Percentiles rank a stretch among this genome's conserved stretches.
These are phyloP conservation scores for Selenia dentaria DNA, from an alignment of 2,888 invertebrate species.

Conservation along the genomic window DNA sequence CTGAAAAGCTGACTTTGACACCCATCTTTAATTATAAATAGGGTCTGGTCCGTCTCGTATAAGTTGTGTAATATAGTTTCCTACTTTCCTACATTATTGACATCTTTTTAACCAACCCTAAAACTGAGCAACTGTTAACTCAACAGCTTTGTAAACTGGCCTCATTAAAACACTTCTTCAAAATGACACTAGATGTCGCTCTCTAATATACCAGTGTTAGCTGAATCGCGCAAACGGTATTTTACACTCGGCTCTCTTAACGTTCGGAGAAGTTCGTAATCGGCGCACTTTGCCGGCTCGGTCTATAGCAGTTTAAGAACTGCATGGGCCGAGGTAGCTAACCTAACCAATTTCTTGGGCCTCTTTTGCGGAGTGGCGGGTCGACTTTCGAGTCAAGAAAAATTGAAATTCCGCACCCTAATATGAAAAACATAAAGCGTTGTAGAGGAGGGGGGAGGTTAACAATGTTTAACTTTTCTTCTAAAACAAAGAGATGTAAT, in stretches of 20 bases:
- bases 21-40: no score
- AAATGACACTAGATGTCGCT: slow-evolving; percentile 48
- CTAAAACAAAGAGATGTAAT: no score
- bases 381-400: slow-evolving; percentile 75
- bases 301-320: slow-evolving; percentile 89
- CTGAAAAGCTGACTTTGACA: no score
- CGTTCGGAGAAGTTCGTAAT: slow-evolving; percentile 27
- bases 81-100: no score
- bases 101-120: no score
- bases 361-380: slow-evolving; percentile 79
- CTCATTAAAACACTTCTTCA: background rate
- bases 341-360: slow-evolving; percentile 82
- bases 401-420: slow-evolving; percentile 71
- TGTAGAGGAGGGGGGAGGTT: no score
- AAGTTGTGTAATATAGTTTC: no score
- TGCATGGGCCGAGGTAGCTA: slow-evolving; percentile 84
- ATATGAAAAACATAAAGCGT: no score
- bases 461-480: no score
- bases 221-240: slow-evolving; percentile 50
- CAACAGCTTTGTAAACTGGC: no score
- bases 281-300: slow-evolving; percentile 88
- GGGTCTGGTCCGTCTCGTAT: no score
- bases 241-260: slow-evolving; percentile 28
- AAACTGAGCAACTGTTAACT: no score
- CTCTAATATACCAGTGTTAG: slow-evolving; percentile 1